Base-by-base conservation (phyloP, 2,113 vertebrate genomes). In the Heptranchias perlo region DNA sequence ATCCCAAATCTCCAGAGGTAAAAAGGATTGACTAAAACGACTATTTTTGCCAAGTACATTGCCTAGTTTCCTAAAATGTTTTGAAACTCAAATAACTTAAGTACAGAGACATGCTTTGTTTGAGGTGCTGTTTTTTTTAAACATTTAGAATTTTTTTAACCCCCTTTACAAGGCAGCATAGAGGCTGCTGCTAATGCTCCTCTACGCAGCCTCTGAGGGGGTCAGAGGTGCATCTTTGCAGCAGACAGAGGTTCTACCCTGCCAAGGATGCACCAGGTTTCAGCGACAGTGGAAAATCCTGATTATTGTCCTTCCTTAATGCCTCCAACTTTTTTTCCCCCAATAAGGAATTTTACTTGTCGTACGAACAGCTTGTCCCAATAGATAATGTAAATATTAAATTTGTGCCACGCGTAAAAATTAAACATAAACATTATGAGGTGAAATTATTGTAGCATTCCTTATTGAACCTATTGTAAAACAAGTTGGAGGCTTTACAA, bases 1-100 rank as follows among this genome's bases (percentile, higher is more conserved):
- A 91, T 91, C 87, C 87, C 28, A 91, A 91, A 91, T 91, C 87
- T 91, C 87, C 87, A 91, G 87, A 35, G 87, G 87, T 54, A 49
- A 61, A 91, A 16, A 84, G 35, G 28, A 58, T 35, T 16, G 52
- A 91, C 87, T 58, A 58, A 58, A 58, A 13, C 52, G 58, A 58
- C 31, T 91, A 91, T 58, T 58, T 58, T 35, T 91, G 87, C 28
- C 87, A 91, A 91, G 87, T 58, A 31, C 69, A 35, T 73, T 73
- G 69, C 69, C 31, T 35, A 2, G 49, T 54, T 91, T 91, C 52
- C 52, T 35, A 58, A 91, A 58, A 52, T 35, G 52, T 54, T 58
- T 16, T 91, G 52, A 91, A n/a, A 91, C 28, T 31, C 52, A 54
- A 35, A 91, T 58, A 91, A 13, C 8, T 91, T 58, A 58, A 91